These are phyloP conservation scores for Genyomyrus donnyi DNA, from an alignment of 2,113 vertebrate genomes.

Conservation along the genomic window DNA sequence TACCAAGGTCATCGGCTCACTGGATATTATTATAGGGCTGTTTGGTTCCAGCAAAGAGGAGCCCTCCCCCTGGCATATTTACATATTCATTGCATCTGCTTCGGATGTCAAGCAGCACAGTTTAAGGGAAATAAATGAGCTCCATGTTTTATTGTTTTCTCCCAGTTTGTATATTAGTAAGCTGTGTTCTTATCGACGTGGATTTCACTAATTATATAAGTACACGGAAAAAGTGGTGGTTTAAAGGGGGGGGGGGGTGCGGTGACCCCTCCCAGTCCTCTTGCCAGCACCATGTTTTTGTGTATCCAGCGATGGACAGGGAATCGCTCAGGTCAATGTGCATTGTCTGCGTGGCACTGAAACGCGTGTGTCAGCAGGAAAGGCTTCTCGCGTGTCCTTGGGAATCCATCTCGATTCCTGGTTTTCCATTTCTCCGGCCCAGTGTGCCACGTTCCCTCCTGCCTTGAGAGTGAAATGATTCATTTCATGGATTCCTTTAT, in stretches of 20 bases:
- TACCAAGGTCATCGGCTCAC: not conserved
- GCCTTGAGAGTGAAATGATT: not conserved
- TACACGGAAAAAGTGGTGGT: not conserved
- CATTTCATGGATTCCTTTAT: not conserved
- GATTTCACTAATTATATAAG: not conserved
- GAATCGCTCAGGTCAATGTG: not conserved
- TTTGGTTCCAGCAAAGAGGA: not conserved
- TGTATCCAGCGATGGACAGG: not conserved
- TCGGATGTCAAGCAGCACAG: not conserved
- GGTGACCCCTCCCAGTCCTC: not conserved
- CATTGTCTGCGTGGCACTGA: not conserved
- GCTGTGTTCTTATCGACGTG: not conserved
- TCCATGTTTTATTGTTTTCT: not conserved
- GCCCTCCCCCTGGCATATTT: not conserved
- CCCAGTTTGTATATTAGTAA: not conserved
- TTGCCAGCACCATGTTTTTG: not conserved
- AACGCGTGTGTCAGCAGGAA: not conserved
- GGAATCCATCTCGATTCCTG: not conserved
- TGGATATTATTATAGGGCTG: not conserved
- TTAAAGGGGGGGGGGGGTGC: not conserved
- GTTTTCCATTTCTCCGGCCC: not conserved
- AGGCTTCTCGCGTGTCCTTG: not conserved
- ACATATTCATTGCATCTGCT: not conserved
- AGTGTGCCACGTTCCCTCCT: not conserved
- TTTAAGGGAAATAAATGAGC: not conserved